These are phyloP conservation scores for Macrophya annulata DNA, from an alignment of 2,888 invertebrate genomes.

Conservation along the genomic window DNA sequence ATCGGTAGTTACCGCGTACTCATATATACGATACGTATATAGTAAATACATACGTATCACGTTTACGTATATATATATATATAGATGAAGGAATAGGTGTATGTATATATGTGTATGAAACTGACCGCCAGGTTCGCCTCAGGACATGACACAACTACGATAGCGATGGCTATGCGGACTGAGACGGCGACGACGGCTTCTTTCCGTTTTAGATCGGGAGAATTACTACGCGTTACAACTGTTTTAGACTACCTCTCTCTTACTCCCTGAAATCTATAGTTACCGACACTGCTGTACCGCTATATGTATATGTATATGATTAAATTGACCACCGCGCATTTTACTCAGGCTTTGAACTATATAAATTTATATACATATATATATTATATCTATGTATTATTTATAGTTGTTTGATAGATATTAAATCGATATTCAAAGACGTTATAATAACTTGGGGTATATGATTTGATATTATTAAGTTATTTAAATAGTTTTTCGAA, in stretches of 20 bases:
- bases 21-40: neutral
- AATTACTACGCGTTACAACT: slow-evolving; percentile 16
- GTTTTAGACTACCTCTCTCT: neutral
- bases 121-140: slow-evolving; percentile 39
- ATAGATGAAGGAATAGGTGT: neutral
- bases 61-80: slow-evolving; percentile 13
- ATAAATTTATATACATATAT: too few relatives aligned
- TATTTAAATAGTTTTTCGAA: too few relatives aligned
- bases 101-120: neutral
- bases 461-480: too few relatives aligned
- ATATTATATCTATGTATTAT: too few relatives aligned
- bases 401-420: too few relatives aligned
- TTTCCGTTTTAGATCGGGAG: slow-evolving; percentile 43
- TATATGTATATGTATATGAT: too few relatives aligned
- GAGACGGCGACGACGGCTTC: neutral
- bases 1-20: too few relatives aligned
- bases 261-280: too few relatives aligned
- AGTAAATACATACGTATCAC: neutral
- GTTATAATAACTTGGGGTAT: too few relatives aligned
- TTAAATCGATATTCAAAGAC: too few relatives aligned
- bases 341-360: neutral
- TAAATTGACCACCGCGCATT: neutral
- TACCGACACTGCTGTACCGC: neutral
- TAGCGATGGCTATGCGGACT: neutral
- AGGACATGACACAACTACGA: neutral